These are phyloP conservation scores for Dysdera silvatica DNA, from an alignment of 1,140 invertebrate species.

Conservation along the genomic window DNA sequence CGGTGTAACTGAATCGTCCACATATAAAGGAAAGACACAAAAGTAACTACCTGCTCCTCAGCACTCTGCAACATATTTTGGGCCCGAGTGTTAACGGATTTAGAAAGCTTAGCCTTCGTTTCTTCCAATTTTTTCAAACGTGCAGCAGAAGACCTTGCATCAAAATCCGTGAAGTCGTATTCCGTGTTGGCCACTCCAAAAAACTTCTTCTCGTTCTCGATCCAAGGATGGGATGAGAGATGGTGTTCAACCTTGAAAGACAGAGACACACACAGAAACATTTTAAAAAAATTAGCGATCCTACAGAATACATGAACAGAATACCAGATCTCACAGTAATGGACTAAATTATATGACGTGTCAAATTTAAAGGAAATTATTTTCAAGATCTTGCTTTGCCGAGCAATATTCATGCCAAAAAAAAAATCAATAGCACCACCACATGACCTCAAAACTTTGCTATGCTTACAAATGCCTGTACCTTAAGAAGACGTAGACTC, in stretches of 20 bases:
- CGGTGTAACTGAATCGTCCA: neutral
- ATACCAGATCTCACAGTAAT: too few relatives aligned
- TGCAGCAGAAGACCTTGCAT: constrained; percentile 53
- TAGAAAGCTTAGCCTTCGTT: constrained; percentile 61
- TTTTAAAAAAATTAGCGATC: too few relatives aligned
- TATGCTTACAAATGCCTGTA: too few relatives aligned
- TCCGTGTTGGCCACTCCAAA: constrained; percentile 61
- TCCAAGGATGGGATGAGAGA: constrained; percentile 61
- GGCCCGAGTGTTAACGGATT: constrained; percentile 73
- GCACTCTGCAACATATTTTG: constrained; percentile 34
- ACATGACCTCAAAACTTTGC: too few relatives aligned
- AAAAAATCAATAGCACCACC: too few relatives aligned
- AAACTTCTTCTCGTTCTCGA: constrained; percentile 64
- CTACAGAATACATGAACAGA: too few relatives aligned
- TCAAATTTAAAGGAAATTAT: too few relatives aligned
- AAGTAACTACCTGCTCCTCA: constrained; percentile 31
- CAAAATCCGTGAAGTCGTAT: constrained; percentile 51
- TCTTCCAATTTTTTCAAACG: constrained; percentile 58
- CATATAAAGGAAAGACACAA: constrained; percentile 6
- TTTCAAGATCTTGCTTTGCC: too few relatives aligned
- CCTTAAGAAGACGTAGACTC: too few relatives aligned
- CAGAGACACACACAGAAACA: neutral
- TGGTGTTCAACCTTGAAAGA: constrained; percentile 48
- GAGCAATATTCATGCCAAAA: too few relatives aligned
- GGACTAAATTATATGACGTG: too few relatives aligned